Evolutionary conservation across 2,113 vertebrate genomes (phyloP).

Genomic region (Sceloporus tristichus): DNA sequence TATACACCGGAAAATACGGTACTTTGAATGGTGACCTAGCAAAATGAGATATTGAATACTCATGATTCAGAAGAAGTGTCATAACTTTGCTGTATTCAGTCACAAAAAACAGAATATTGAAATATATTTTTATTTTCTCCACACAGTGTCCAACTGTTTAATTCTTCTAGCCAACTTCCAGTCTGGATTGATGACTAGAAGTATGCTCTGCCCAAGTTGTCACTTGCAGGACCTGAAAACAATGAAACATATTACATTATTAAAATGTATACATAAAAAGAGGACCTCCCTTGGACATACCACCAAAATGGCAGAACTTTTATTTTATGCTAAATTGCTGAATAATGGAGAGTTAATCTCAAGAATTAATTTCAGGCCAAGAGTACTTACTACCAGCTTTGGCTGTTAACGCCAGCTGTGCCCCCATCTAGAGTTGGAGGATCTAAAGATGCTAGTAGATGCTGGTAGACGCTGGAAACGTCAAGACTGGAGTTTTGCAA

Average conservation of each 20-base stretch:
- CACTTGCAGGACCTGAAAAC: slow-evolving; percentile 7
- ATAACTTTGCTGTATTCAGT: not conserved
- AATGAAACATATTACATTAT: not conserved
- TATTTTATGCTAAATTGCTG: not conserved
- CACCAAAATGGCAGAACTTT: not conserved
- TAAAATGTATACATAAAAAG: not conserved
- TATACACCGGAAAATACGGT: too few species aligned
- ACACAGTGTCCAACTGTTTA: not conserved
- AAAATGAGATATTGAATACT: not conserved
- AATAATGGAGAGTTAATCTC: not conserved
- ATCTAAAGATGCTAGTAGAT: too few species aligned
- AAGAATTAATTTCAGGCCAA: too few species aligned
- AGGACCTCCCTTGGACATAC: not conserved
- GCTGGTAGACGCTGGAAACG: too few species aligned
- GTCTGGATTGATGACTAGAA: not conserved
- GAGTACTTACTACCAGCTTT: too few species aligned
- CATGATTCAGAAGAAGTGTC: not conserved
- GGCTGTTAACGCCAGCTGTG: too few species aligned
- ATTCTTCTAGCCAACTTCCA: not conserved
- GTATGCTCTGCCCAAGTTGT: not conserved
- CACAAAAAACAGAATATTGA: slow-evolving; percentile 14
- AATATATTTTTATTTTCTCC: slow-evolving; percentile 29
- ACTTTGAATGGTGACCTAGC: not conserved
- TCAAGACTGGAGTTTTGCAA: too few species aligned
- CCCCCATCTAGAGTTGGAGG: too few species aligned